These are phyloP conservation scores for Oncopodura yosiiana DNA, from an alignment of 1,140 invertebrate species.

Conservation along the genomic window DNA sequence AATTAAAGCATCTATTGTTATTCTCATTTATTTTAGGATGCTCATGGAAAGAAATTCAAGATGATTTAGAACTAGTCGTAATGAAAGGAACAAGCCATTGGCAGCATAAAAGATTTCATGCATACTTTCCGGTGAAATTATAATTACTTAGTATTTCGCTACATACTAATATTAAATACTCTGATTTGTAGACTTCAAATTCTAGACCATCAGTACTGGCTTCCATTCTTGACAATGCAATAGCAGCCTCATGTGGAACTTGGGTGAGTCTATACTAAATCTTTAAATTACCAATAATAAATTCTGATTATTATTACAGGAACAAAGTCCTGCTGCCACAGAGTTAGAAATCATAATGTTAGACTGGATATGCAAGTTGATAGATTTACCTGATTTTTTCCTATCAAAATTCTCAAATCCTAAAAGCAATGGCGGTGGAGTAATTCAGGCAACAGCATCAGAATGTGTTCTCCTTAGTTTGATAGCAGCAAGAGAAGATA, in stretches of 20 bases:
- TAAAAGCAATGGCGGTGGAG: constrained; percentile 71
- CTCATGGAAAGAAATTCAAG: constrained; percentile 6
- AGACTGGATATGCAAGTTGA: constrained; percentile 87
- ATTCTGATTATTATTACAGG: too few relatives aligned
- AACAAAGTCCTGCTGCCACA: constrained; percentile 70
- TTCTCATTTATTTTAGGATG: too few relatives aligned
- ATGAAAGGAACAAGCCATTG: constrained; percentile 12
- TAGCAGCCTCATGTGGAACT: not conserved
- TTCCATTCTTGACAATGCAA: constrained; percentile 13
- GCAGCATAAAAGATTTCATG: constrained; percentile 13
- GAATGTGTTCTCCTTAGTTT: constrained; percentile 48
- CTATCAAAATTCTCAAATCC: constrained; percentile 50
- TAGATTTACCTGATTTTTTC: constrained; percentile 75
- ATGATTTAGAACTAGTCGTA: constrained; percentile 14
- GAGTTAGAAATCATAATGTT: constrained; percentile 88
- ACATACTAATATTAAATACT: too few relatives aligned
- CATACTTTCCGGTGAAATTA: too few relatives aligned
- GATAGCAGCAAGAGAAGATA: constrained; percentile 45
- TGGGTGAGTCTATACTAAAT: too few relatives aligned
- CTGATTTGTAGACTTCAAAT: too few relatives aligned
- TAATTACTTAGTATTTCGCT: too few relatives aligned
- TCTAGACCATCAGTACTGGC: constrained; percentile 14
- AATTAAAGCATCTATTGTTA: too few relatives aligned
- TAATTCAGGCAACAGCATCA: constrained; percentile 45
- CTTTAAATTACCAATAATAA: too few relatives aligned